Evolutionary conservation across 2,888 invertebrate species (phyloP).

Genomic region (Caenorhabditis uteleia): DNA sequence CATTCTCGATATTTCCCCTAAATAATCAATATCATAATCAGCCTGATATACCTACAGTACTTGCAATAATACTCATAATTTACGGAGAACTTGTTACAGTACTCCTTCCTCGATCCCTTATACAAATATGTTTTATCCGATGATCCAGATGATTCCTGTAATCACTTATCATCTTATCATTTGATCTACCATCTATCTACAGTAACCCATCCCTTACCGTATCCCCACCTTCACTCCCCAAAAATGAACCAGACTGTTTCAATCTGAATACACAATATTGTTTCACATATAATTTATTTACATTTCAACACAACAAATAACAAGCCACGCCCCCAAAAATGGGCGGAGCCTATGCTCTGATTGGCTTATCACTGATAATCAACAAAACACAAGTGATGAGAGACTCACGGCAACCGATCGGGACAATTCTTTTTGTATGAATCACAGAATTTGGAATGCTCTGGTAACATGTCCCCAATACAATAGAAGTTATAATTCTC

Average conservation of each 20-base stretch:
- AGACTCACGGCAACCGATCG: conserved; percentile 30
- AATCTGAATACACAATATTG: conserved; percentile 45
- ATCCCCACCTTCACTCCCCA: conserved; percentile 19
- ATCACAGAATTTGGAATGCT: conserved; percentile 53
- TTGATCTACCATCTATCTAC: no score
- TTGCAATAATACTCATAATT: conserved; percentile 54
- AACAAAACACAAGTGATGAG: not conserved
- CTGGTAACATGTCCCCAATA: conserved; percentile 40
- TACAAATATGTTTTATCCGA: conserved; percentile 34
- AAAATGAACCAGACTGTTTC: conserved; percentile 44
- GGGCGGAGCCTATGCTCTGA: not conserved
- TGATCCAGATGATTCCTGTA: conserved; percentile 5
- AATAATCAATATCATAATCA: not conserved
- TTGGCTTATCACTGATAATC: not conserved
- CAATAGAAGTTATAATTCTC: conserved; percentile 61
- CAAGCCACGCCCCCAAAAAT: conserved; percentile 6
- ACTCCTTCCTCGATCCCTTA: conserved; percentile 45
- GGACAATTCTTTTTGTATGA: conserved; percentile 59
- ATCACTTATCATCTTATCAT: no score
- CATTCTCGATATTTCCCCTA: conserved; percentile 35
- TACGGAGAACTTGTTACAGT: conserved; percentile 50
- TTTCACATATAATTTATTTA: no score
- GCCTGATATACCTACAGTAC: no score
- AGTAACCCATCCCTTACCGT: not conserved
- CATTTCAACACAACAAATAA: no score